Base-by-base conservation (phyloP, 2,888 invertebrate genomes). In the Ectemnius lituratus region DNA sequence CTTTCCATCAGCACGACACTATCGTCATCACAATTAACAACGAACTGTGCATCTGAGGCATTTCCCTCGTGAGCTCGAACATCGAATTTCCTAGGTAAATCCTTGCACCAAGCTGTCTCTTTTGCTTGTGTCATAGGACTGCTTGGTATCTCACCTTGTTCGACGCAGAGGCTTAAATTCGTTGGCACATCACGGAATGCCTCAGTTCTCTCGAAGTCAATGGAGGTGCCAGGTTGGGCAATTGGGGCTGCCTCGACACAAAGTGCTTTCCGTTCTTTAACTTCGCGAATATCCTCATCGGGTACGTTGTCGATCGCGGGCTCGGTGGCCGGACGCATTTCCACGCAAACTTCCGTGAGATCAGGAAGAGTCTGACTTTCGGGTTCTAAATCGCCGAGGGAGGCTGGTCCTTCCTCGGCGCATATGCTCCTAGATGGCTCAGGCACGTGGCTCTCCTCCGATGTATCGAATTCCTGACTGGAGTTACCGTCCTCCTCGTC, bases 401-500 rank as follows among this genome's bases (percentile, higher is more conserved):
- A 89, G n/a, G 89, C 87, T 59, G 88, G 88, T 23, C 88, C 89
- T 70, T 90, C 89, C 72, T 89, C 89, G 62, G 89, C 88, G 80
- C 89, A 90, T 56, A 89, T 84, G 74, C 89, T 89, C 78, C 87
- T 86, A 68, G 88, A 86, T 65, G 87, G 84, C 66, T 83, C 82
- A 52, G 85, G 84, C 58, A 86, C 79, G 69, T 83, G 81, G 75
- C 73, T 76, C 71, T 85, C 86, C 78, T 85, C 79, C 65, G 81
- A 80, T 67, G 75, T 73, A 65, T 88, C 87, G 74, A 85, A 86
- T 76, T 88, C 89, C 79, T 85, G 87, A 81, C 86, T 85, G 64
- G 89, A 87, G 83, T 81, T 85, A 79, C 85, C 81, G 77, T 90
- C 90, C 76, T 90, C 90, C 77, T 90, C 90, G 84, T 90, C 90